Evolutionary conservation across 2,113 vertebrate species (phyloP), one percentile per base, ranked within the genome.

Genomic region (Marcusenius ussheri): DNA sequence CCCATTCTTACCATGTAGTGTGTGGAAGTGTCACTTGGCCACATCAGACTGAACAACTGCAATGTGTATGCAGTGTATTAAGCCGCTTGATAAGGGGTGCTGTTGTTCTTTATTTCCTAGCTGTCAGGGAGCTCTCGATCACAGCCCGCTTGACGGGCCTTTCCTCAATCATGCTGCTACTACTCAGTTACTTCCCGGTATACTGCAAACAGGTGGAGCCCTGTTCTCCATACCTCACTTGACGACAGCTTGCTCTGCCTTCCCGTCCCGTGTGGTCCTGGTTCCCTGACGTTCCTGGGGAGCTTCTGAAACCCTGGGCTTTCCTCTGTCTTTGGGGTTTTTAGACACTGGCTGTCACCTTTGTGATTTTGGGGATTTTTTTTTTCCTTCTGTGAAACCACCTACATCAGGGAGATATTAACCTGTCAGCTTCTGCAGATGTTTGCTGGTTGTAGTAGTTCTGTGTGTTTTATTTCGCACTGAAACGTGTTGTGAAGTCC

Each of bases 161-260:
- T 80, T 90, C 91, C 94, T 95, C 94, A 95, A 93, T 91, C 93
- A 94, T 93, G 96, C 96, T 96, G 95, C 96, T 96, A 95, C 94
- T 93, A 95, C 95, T 95, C 93, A 93, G 94, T 95, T 90, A 89
- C 92, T 95, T 95, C 94, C 96, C 94, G 93, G 95, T 94, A 95
- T 95, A 96, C 95, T 96, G 95, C 95, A 96, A 93, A 92, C 45
- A 94, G 94, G 91, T 50, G 15, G 70, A 88, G 92, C 93, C 95
- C 94, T 92, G 92, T 90, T 86, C 91, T 96, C 70, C 95, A 95
- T 96, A 96, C 96, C 96, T 96, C 96, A 95, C 93, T 94, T 91
- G 92, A 91, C 93, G 13, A 91, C 94, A 24, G 95, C 92, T 93
- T 94, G 93, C 90, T 94, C 92, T 92, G 10, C 62, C 27, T 70